A percentile compares a stretch with the other conserved stretches of the same genome.
phyloP scores from a whole-genome alignment of 2,888 invertebrate species.

The Athalia cordata region DNA sequence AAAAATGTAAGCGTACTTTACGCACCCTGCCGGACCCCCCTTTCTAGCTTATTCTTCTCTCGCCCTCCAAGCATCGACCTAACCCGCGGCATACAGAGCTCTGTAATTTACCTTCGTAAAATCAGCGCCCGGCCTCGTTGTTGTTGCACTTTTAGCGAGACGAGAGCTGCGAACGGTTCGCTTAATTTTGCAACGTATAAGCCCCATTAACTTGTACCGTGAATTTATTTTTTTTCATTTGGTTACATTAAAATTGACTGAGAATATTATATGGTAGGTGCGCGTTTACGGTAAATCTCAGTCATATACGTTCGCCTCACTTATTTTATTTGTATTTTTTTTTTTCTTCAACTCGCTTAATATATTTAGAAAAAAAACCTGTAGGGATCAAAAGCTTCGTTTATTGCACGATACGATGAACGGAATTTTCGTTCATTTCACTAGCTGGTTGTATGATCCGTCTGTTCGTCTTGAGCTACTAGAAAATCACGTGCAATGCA shows the following conservation, averaged over 20 bases:
- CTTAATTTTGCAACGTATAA: not conserved
- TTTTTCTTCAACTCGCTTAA: not conserved
- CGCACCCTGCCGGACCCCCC: slow-evolving; percentile 1
- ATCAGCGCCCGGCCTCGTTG: slow-evolving; percentile 48
- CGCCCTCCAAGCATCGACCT: not conserved
- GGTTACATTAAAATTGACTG: not conserved
- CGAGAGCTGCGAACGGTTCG: not conserved
- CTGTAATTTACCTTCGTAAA: slow-evolving; percentile 73
- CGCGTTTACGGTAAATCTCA: not conserved
- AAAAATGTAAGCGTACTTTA: slow-evolving; percentile 23
- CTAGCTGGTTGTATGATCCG: not conserved
- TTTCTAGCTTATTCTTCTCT: not conserved
- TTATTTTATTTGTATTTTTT: slow-evolving; percentile 70
- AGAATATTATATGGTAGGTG: not conserved
- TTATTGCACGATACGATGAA: too few species aligned
- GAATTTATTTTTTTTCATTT: not conserved
- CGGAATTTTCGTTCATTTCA: not conserved
- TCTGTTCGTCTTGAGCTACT: not conserved
- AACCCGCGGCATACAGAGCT: slow-evolving; percentile 63
- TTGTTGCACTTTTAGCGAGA: not conserved
- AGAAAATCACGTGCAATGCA: slow-evolving; percentile 31
- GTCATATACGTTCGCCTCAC: not conserved
- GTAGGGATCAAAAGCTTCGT: too few species aligned
- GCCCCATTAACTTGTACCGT: not conserved
- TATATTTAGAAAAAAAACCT: not conserved